Percentiles rank a stretch among this genome's conserved stretches.
Evolutionary conservation across 2,113 vertebrate species (phyloP).

Genomic region (Prunella himalayana): DNA sequence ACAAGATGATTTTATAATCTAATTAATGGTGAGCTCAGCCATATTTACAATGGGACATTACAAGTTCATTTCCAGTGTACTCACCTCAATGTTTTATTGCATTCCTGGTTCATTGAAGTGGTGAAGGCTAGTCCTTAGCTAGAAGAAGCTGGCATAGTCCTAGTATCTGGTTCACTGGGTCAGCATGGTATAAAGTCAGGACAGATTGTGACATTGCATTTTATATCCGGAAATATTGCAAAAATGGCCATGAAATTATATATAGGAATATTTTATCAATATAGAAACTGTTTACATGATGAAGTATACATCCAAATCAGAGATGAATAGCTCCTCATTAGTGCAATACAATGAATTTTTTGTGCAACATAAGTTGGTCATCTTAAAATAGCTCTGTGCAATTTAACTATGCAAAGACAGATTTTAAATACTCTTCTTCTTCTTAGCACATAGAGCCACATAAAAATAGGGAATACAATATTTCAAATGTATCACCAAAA

Average conservation of each 20-base stretch:
- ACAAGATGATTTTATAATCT: neutral
- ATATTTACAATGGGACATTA: neutral
- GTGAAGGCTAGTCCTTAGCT: neutral
- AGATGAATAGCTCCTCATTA: neutral
- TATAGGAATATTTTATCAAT: neutral
- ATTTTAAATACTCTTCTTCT: neutral
- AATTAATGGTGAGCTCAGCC: neutral
- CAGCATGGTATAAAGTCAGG: neutral
- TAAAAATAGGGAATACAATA: conserved; percentile 24
- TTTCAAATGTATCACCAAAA: neutral
- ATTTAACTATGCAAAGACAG: neutral
- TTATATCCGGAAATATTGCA: neutral
- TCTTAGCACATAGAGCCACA: neutral
- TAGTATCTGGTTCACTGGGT: neutral
- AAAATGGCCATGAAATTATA: neutral
- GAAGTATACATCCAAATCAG: neutral
- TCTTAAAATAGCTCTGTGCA: neutral
- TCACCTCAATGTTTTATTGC: neutral
- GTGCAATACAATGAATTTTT: neutral
- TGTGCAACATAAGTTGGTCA: neutral
- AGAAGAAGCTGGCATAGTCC: neutral
- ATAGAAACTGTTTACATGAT: neutral
- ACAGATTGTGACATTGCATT: neutral
- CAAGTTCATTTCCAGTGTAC: neutral
- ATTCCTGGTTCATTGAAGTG: neutral